Base-by-base conservation (phyloP, 2,113 vertebrate genomes). In the Aegotheles bennettii region DNA sequence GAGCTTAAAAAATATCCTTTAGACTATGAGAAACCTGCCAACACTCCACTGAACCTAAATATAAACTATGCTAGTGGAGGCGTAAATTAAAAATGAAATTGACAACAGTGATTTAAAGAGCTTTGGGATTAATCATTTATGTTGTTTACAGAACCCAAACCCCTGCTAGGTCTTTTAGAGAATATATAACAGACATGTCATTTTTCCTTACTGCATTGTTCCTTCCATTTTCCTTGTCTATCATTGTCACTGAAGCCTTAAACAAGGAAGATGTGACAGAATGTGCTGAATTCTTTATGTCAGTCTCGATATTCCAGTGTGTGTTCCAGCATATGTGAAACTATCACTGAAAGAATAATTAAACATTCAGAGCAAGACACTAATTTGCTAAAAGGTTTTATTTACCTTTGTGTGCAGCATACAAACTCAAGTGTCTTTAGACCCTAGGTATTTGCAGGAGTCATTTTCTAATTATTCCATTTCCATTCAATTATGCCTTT, bases 401-500 rank as follows among this genome's bases (percentile, higher is more conserved):
- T 93, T 93, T 89, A 87, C 42, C 28, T 91, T 82, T 83, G 33
- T 81, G 69, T 40, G 25, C 11, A 50, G 26, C 38, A n/a, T 51
- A 61, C 33, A 90, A 75, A 74, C 35, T 42, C 33, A 64, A 13
- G 5, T 53, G 36, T 67, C 20, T 71, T 93, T 86, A 90, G 68
- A 85, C 51, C 13, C 53, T 35, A 50, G 63, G 48, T 59, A 68
- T 75, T 87, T 92, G 29, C 73, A 73, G 61, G 7, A 84, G 11
- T 28, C 23, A 67, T 78, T 90, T 90, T 74, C 54, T 88, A 94
- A 93, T 95, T 82, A 79, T 92, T 95, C 54, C 31, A 73, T 65
- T 94, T 93, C 76, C 50, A 84, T 89, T 90, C 63, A 91, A 77
- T 96, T 95, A 94, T 57, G 9, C 8, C 25, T 94, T 93, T 81